Base-by-base conservation (phyloP, 2,888 invertebrate species). In the Acleris emargana region DNA sequence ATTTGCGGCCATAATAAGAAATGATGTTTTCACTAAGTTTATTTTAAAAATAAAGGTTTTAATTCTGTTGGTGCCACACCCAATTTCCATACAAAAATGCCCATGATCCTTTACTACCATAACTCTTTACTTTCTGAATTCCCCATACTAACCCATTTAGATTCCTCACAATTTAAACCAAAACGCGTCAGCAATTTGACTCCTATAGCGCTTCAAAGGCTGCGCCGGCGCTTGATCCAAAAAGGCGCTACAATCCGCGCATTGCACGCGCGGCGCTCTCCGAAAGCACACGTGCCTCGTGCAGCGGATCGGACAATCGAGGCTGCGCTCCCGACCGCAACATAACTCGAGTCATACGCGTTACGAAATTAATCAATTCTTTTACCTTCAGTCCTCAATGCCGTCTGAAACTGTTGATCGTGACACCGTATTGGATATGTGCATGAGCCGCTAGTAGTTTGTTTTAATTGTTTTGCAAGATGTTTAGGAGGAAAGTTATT, bases 181-280 rank as follows among this genome's bases (percentile, higher is more conserved):
- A 38, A 38, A 38, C 38, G 38, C 32, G 11, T 9, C 25, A 25
- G 53, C 52, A 61, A 52, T 53, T 61, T 49, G 18, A n/a, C 17
- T 16, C 22, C 57, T 57, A 57, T n/a, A 38, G 42, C 49, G 54
- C 22, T 32, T 54, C 53, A 64, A 64, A 64, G 28, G 64, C 49
- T 58, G 45, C 22, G 32, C 16, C 7, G 11, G 2, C 6, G 49
- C 32, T 38, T 13, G 38, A 38, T 13, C 13, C 9, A 13, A 38
- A 13, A 38, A 38, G 38, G 38, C 38, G 38, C 38, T 38, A 38
- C 38, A 38, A 13, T 4, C 13, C 38, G 13, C 38, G 38, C 90
- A 91, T 86, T 87, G 81, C 80, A 86, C 86, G 84, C 75, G 79
- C 76, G 82, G 74, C 83, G 82, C 85, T 84, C 86, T 70, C 75